Base-by-base conservation (phyloP, 2,113 vertebrate species). In the Datnioides undecimradiatus region DNA sequence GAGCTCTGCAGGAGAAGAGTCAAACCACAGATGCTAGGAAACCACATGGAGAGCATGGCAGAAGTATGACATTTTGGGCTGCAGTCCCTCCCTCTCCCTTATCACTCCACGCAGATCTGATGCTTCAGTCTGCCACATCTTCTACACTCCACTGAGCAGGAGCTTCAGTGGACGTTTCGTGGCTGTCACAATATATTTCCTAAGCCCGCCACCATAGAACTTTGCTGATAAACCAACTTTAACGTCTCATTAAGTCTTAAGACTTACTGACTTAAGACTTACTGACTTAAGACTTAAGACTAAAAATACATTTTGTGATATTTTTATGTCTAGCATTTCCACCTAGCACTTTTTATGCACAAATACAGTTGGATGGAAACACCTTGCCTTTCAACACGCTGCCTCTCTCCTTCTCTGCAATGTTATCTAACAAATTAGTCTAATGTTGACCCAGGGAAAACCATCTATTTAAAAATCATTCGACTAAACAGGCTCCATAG, bases 361-460 rank as follows among this genome's bases (percentile, higher is more conserved):
- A 25, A 29, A 62, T 16, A 17, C 34, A 52, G 12, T 19, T 23
- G 46, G 19, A 31, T 41, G 34, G 33, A 63, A 27, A 59, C 19
- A 0, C 25, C 3, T 4, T 6, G 13, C n/a, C n/a, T 43, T 25
- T 10, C 4, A 19, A 3, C 27, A 1, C 16, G 62, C 33, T 13
- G 31, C 25, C 62, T 23, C 41, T 6, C 5, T 58, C 11, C 25
- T 8, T 23, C 52, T 55, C 45, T 66, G 5, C 5, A 52, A 23
- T 62, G 51, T 73, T 62, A 51, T 68, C 52, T 46, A 52, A 74
- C 31, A 55, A 31, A 69, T 58, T 40, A 77, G 64, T 19, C 59
- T 36, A 62, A 36, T 85, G 33, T 85, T 90, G 76, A 79, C 76
- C 54, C 4, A 63, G 6, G 51, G 25, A 67, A 76, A 73, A 27